Base-by-base conservation (phyloP, 2,888 invertebrate genomes). In the Cartodere bifasciata region DNA sequence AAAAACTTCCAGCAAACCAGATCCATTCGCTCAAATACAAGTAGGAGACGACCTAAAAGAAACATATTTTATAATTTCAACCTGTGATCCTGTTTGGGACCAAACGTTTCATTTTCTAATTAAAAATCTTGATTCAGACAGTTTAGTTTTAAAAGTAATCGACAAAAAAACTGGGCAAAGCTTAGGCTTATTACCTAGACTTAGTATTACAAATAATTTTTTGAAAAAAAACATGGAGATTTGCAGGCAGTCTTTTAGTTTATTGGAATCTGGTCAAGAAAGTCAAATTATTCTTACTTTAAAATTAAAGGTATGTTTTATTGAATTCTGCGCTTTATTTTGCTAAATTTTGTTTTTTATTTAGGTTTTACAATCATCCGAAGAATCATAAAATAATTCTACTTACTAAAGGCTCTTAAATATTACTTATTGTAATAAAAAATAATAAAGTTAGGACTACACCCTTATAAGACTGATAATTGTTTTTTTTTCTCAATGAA, bases 81-180 rank as follows among this genome's bases (percentile, higher is more conserved):
- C 85, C 1, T 82, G 80, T 42, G 80, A 86, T 52, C 97, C 97
- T 1, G 82, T 92, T 29, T 97, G 85, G 76, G 94, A 95, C 61
- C 82, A 91, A 56, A 90, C 91, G 4, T 91, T 92, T 60, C 81
- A 87, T 2, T 94, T 94, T 65, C 71, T 95, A 21, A 82, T 95
- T 3, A 72, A 77, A 43, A 88, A 95, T 64, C 92, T 94, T 0
- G 85, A 90, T 53, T 81, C 83, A 15, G 87, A 94, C 52, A 75
- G 78, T 9, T 56, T 97, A 11, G 79, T 84, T 42, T 63, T 95
- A 15, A 84, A 83, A 69, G 82, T 81, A 23, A 58, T 76, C 30
- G 91, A 92, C 52, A 82, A 83, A 45, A 90, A 88, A 63, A 85
- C 86, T 0, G 72, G 73, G 37, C 71, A 68, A 39, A 68, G 71